Evolutionary conservation across 2,113 vertebrate genomes (phyloP), one percentile per base, ranked within the genome.

Genomic region (Pholis gunnellus): DNA sequence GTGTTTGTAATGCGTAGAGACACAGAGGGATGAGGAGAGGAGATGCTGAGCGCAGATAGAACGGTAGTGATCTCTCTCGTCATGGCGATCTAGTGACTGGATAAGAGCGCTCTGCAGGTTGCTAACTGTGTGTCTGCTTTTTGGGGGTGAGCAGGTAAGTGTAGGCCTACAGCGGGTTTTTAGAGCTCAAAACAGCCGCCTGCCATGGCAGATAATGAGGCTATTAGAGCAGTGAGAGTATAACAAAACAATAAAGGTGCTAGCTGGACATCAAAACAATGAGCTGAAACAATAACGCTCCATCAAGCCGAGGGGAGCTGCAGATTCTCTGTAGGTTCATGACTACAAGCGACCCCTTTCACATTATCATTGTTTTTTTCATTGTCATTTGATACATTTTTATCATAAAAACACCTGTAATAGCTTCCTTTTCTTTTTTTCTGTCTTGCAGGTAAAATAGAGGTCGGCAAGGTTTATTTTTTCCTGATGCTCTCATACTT

Each of bases 371-470:
- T n/a, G 48, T 34, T n/a, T 13, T 38, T 54, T 6, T 42, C 9
- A 5, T 10, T 10, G 4, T 13, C 44, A 75, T 52, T 60, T 42
- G 17, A 22, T 29, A 9, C 14, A 14, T 6, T 27, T 1, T 27
- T 3, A 38, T 17, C 52, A 66, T 22, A 6, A 56, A 54, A 66
- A 31, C 17, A 50, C 9, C 0, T 4, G 14, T 66, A 6, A 17
- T 1, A 29, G n/a, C 31, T 40, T 29, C 15, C 40, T 29, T 44
- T 38, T 14, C 48, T 4, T 25, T 60, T 31, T 7, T 63, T 17
- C 50, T 74, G n/a, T 79, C 60, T 66, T 40, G 25, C 22, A 61
- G 38, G 44, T 46, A 13, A 81, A 88, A 76, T 52, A 50, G 18
- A 77, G 59, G 63, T 75, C 42, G 67, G 54, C 9, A 36, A 18